Conservation (phyloP, 2,888 invertebrate genomes). For the Tanytarsus gracilentus region DNA sequence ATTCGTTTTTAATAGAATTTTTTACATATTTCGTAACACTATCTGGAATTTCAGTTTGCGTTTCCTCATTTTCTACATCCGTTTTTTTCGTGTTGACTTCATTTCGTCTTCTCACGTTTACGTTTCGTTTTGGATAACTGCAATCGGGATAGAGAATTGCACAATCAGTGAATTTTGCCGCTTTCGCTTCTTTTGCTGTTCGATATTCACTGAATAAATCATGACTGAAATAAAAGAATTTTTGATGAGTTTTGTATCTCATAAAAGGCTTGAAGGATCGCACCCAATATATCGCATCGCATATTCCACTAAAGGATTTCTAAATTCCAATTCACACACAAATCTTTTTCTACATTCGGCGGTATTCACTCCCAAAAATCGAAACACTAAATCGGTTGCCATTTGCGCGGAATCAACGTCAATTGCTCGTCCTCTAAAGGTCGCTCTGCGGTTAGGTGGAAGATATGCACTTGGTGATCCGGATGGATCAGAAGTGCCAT, state of each 20-base stretch:
- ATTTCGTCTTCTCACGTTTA: too few relatives aligned
- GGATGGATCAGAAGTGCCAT: not conserved
- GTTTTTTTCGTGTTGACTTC: too few relatives aligned
- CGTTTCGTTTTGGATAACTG: constrained; percentile 37
- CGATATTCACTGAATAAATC: constrained; percentile 9
- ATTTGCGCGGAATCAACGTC: not conserved
- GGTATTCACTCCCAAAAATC: constrained; percentile 34
- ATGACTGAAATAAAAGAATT: constrained; percentile 5
- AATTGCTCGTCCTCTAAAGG: not conserved
- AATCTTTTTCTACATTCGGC: constrained; percentile 13
- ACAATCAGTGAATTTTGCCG: constrained; percentile 39
- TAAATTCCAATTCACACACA: constrained; percentile 25
- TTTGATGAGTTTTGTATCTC: not conserved
- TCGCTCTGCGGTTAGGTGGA: not conserved
- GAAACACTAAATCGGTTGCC: constrained; percentile 38
- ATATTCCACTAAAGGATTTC: constrained; percentile 25
- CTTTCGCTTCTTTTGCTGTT: constrained; percentile 34
- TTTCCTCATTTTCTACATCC: too few relatives aligned
- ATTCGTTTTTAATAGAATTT: too few relatives aligned
- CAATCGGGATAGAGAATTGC: constrained; percentile 39
- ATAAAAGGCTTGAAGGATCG: constrained; percentile 21
- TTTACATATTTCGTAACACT: too few relatives aligned
- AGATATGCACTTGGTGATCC: not conserved
- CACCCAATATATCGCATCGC: constrained; percentile 39
- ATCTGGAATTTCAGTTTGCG: too few relatives aligned